Percentiles rank a stretch among this genome's conserved stretches.
Conservation (phyloP, 2,797 vertebrate genomes). For the Orestias chungarensis region DNA sequence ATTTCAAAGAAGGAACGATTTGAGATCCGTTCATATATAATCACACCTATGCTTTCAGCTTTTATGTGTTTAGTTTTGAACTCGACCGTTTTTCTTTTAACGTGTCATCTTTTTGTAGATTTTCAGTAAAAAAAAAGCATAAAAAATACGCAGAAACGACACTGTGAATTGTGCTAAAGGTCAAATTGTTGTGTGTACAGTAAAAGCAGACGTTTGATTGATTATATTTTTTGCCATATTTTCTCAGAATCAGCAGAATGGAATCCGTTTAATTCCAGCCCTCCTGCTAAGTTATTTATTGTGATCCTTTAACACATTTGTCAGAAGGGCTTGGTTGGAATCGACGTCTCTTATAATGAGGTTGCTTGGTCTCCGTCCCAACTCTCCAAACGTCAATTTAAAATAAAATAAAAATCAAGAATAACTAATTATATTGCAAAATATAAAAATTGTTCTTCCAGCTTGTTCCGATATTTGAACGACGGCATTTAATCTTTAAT, state of each 20-base stretch:
- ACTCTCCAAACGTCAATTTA: conserved; percentile 1
- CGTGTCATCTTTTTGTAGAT: too few relatives aligned
- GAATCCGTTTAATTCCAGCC: not conserved
- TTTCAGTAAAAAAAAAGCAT: not conserved
- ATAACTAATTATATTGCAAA: not conserved
- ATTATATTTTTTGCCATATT: not conserved
- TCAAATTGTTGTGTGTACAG: not conserved
- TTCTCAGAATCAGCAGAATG: not conserved
- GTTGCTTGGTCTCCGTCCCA: conserved; percentile 10
- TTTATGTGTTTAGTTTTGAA: not conserved
- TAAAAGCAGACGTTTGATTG: not conserved
- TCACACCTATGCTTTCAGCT: not conserved
- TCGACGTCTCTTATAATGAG: conserved; percentile 8
- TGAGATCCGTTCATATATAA: not conserved
- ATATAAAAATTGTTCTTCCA: not conserved
- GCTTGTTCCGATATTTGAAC: not conserved
- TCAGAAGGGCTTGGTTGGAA: conserved; percentile 13
- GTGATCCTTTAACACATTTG: conserved; percentile 8
- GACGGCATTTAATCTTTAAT: not conserved
- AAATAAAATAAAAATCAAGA: not conserved
- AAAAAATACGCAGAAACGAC: not conserved
- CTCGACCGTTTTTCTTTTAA: too few relatives aligned
- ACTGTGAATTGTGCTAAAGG: conserved; percentile 3
- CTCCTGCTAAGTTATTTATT: conserved; percentile 15
- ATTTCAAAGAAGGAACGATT: not conserved